Evolutionary conservation across 2,888 invertebrate species (phyloP).

Genomic region (Scaptomyza polygonia): DNA sequence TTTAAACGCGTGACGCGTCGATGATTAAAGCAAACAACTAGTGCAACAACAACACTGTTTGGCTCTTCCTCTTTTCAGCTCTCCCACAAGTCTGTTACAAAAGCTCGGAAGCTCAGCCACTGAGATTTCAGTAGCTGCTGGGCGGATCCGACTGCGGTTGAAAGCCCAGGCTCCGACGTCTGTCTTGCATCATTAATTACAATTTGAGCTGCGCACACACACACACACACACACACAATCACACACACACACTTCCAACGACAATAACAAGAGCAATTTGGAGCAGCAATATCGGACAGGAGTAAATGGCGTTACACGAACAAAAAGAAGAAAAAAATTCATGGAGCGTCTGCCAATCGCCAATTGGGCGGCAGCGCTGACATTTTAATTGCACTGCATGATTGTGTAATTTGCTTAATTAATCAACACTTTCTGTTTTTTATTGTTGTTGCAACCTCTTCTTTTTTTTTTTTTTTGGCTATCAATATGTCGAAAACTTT

Average conservation of each 20-base stretch:
- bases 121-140: constrained; percentile 45
- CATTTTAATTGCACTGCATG: constrained; percentile 77
- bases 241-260: not conserved
- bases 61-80: not conserved
- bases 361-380: constrained; percentile 57
- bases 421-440: constrained; percentile 61
- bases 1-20: constrained; percentile 67
- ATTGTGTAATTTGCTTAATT: constrained; percentile 75
- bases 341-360: constrained; percentile 3
- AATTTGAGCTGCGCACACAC: constrained; percentile 67
- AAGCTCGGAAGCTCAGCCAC: constrained; percentile 39
- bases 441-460: constrained; percentile 2
- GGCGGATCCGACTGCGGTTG: constrained; percentile 47
- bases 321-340: constrained; percentile 44
- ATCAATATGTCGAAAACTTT: constrained; percentile 41
- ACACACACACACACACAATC: not conserved
- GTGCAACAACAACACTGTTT: constrained; percentile 5
- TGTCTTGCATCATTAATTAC: constrained; percentile 78
- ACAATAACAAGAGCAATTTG: constrained; percentile 8
- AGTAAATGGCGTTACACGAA: constrained; percentile 37
- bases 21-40: constrained; percentile 74
- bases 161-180: constrained; percentile 45
- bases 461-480: constrained; percentile 34
- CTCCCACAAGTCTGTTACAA: constrained; percentile 15
- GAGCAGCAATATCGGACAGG: constrained; percentile 8